Evolutionary conservation across 23 tunicate species (phyloP), one percentile per base, ranked within the genome.

Genomic region (Trididemnum nubilum): DNA sequence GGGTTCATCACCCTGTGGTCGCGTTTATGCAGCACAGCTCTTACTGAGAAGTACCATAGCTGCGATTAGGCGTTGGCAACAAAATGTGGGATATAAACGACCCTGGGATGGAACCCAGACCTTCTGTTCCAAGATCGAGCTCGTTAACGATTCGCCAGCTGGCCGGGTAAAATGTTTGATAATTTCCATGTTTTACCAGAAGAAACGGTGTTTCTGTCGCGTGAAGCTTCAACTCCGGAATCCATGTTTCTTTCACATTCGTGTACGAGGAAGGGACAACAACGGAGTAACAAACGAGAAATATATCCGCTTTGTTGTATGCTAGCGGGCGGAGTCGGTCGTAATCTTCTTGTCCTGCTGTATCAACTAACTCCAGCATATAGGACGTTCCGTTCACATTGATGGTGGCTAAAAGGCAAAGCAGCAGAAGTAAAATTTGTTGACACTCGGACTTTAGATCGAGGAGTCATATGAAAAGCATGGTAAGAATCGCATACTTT

Each of bases 301-400:
- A 93, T 18, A 93, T 83, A 49, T 93, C 98, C 22, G 98, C 98
- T 71, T 93, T 93, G 83, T 93, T 93, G 87, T 93, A 93, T 1
- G 98, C 88, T 9, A 93, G 84, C 0, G 98, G 98, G 32, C 98
- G 79, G 49, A 93, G 66, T 51, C 93, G 84, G 71, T 93, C 98
- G 81, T 93, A 93, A 54, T 93, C 98, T 70, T 93, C 98, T 61
- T 93, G 98, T 0, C 98, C 98, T 5, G 98, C 98, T 26, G 98
- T 93, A 77, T 93, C 98, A 1, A 93, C 81, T 40, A 93, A 72
- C 58, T 93, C 98, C 52, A 93, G 70, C 35, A 93, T 54, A 75
- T 93, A 93, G 22, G 98, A 78, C 22, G 89, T 93, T 12, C 84
- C 98, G 5, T 77, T 82, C 67, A 93, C 98, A 37, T 76, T 92